Percentiles rank a stretch among this genome's conserved stretches.
Conservation (phyloP, 2,113 vertebrate species). For the Ciconia boyciana region DNA sequence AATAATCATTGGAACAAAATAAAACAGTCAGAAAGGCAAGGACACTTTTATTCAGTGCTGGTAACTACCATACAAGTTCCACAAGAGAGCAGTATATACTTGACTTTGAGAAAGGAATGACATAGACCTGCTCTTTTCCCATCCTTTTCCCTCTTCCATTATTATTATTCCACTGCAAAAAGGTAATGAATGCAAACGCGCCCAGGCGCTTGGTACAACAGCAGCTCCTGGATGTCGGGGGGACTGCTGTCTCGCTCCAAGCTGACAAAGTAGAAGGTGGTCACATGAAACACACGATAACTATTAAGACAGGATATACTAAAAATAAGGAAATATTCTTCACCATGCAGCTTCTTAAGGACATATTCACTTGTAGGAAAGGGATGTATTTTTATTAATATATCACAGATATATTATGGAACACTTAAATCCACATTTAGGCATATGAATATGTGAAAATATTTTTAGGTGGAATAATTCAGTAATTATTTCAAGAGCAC, state of each 20-base stretch:
- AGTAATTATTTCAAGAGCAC: neutral
- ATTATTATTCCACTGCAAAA: neutral
- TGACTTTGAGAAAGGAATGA: neutral
- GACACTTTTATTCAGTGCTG: neutral
- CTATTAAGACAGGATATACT: neutral
- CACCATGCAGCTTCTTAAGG: neutral
- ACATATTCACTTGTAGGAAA: neutral
- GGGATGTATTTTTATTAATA: neutral
- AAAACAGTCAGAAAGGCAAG: neutral
- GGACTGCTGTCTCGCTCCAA: neutral
- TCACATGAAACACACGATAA: neutral
- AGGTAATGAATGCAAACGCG: neutral
- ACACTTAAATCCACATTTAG: neutral
- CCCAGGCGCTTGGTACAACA: neutral
- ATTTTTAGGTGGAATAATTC: neutral
- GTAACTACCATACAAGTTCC: neutral
- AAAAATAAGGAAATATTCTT: neutral
- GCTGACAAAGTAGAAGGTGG: neutral
- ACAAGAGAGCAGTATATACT: conserved; percentile 68
- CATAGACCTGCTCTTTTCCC: neutral
- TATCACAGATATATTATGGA: neutral
- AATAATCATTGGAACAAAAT: neutral
- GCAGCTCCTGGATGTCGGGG: neutral
- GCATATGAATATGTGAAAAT: neutral
- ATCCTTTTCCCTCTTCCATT: neutral